Percentiles rank a stretch among this genome's conserved stretches.
Evolutionary conservation across 2,113 vertebrate genomes (phyloP).

Genomic region (Macrotus californicus): DNA sequence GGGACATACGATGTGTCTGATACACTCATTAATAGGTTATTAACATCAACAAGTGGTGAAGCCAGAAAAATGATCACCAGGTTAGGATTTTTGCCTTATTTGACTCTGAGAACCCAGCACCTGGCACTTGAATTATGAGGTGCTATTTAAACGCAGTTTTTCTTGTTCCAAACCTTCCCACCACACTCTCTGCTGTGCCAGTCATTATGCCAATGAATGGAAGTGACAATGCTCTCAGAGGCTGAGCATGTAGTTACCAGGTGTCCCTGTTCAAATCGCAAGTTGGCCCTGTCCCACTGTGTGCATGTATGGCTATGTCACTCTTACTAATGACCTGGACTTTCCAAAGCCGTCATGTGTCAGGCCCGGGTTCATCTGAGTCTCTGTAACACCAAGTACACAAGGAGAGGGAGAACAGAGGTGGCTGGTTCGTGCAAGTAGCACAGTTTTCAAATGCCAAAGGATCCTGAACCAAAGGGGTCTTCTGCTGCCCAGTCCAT

Average conservation of each 20-base stretch:
- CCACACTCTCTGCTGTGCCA: neutral
- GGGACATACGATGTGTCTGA: neutral
- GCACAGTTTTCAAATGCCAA: neutral
- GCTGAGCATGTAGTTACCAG: neutral
- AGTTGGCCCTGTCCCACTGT: neutral
- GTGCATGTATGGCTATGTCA: neutral
- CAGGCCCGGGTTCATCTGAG: neutral
- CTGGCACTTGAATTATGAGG: neutral
- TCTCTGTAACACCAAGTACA: neutral
- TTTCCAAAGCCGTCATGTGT: neutral
- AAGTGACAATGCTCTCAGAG: neutral
- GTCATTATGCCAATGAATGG: neutral
- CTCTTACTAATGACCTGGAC: neutral
- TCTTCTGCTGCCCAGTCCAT: neutral
- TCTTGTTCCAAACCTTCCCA: neutral
- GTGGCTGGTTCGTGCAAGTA: neutral
- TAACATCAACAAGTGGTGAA: neutral
- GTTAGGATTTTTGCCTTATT: neutral
- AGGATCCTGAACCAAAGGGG: neutral
- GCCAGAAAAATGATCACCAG: neutral
- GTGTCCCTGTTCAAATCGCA: neutral
- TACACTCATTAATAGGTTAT: neutral
- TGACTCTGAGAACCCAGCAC: neutral
- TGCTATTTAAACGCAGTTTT: neutral
- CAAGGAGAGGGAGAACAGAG: neutral